These are phyloP conservation scores for Zoroaster sp. DNA, from an alignment of 53 echinoderm and acorn worm genomes.

Conservation along the genomic window DNA sequence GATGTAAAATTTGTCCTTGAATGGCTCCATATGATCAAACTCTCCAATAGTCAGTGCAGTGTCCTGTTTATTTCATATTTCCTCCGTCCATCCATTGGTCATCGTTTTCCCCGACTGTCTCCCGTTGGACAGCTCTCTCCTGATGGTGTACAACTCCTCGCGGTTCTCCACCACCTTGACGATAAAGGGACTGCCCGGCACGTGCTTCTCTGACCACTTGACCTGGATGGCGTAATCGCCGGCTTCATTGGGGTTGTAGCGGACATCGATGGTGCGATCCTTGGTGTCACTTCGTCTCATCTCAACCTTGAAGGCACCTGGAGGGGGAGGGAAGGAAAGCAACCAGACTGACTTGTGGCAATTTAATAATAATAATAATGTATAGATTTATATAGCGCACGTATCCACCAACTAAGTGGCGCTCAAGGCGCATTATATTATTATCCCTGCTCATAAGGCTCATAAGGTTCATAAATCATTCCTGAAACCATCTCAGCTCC, in stretches of 20 bases:
- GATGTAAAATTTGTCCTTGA: too few relatives aligned
- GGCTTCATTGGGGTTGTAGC: conserved; percentile 82
- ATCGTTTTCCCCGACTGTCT: conserved; percentile 4
- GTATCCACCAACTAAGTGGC: too few relatives aligned
- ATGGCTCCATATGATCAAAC: too few relatives aligned
- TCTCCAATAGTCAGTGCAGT: too few relatives aligned
- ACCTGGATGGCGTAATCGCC: conserved; percentile 95
- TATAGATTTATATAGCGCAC: too few relatives aligned
- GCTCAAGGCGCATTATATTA: too few relatives aligned
- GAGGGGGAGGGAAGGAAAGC: background rate
- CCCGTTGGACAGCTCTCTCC: conserved; percentile 57
- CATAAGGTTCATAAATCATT: too few relatives aligned
- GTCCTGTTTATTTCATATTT: conserved; percentile 48
- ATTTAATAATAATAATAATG: background rate
- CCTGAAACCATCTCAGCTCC: too few relatives aligned
- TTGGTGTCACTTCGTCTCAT: conserved; percentile 83
- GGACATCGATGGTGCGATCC: conserved; percentile 88
- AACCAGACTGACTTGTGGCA: background rate
- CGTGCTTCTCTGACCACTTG: conserved; percentile 96
- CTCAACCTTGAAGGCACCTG: conserved; percentile 94
- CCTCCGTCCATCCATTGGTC: conserved; percentile 78
- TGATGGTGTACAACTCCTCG: conserved; percentile 67
- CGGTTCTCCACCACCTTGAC: conserved; percentile 77
- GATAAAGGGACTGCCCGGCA: conserved; percentile 89
- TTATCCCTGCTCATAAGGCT: too few relatives aligned